These are phyloP conservation scores for Bagarius yarrelli DNA, from an alignment of 2,113 vertebrate genomes.

Conservation along the genomic window DNA sequence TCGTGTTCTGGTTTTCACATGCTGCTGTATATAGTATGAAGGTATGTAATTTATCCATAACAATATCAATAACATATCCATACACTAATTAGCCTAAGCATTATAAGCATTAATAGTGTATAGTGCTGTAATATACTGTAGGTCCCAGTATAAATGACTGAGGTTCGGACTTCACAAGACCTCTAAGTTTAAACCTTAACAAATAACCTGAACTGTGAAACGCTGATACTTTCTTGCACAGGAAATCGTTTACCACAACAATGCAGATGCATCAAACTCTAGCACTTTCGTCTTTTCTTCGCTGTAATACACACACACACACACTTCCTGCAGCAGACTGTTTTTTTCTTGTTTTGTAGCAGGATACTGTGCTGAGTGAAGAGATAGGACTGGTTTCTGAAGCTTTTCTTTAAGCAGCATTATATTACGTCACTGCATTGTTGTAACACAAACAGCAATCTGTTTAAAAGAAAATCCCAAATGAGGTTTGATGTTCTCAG, in stretches of 20 bases:
- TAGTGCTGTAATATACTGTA: too few relatives aligned
- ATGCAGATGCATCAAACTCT: not conserved
- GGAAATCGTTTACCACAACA: constrained; percentile 26
- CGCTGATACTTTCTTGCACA: not conserved
- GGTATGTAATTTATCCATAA: too few relatives aligned
- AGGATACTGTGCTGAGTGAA: not conserved
- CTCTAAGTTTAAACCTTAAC: not conserved
- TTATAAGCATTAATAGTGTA: too few relatives aligned
- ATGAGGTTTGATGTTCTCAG: too few relatives aligned
- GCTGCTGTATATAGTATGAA: too few relatives aligned
- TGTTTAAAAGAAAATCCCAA: not conserved
- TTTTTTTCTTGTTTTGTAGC: not conserved
- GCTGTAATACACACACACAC: not conserved
- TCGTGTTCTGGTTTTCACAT: too few relatives aligned
- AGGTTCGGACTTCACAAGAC: too few relatives aligned
- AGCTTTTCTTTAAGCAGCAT: constrained; percentile 3
- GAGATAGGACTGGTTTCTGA: not conserved
- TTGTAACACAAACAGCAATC: not conserved
- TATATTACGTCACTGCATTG: not conserved
- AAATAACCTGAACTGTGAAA: not conserved
- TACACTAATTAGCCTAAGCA: too few relatives aligned
- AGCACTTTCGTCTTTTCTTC: not conserved
- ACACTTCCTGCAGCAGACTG: constrained; percentile 18
- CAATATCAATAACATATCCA: too few relatives aligned
- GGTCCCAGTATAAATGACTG: too few relatives aligned